These are phyloP conservation scores for Pelvicachromis taeniatus DNA, from an alignment of 2,113 vertebrate species.

Conservation along the genomic window DNA sequence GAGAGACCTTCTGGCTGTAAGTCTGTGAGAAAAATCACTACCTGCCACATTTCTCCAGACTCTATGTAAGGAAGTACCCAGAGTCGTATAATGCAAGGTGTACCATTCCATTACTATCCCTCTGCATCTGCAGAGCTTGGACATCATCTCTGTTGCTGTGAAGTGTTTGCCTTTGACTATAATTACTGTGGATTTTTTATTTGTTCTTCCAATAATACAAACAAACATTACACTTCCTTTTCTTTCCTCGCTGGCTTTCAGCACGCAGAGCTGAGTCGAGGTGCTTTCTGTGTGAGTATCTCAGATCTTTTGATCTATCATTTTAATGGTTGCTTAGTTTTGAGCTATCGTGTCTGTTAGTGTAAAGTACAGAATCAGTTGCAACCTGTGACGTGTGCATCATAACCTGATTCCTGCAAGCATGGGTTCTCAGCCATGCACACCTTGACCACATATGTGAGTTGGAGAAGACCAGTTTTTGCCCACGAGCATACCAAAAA, in stretches of 20 bases:
- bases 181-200: neutral
- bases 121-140: neutral
- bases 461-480: neutral
- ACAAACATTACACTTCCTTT: neutral
- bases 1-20: neutral
- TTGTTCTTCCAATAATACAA: neutral
- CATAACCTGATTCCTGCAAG: neutral
- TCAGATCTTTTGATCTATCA: neutral
- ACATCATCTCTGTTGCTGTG: neutral
- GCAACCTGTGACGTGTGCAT: neutral
- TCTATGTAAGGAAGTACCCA: neutral
- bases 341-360: neutral
- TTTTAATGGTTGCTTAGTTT: neutral
- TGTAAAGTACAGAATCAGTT: neutral
- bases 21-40: neutral
- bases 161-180: neutral
- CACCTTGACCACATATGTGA: neutral
- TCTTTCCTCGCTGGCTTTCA: neutral
- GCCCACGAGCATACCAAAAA: neutral
- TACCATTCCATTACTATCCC: neutral
- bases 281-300: neutral
- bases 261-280: neutral
- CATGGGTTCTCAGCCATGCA: too few relatives aligned
- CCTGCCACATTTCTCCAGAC: neutral
- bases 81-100: neutral